phyloP scores from a whole-genome alignment of 2,888 invertebrate genomes.

The Copidosoma aretas region DNA sequence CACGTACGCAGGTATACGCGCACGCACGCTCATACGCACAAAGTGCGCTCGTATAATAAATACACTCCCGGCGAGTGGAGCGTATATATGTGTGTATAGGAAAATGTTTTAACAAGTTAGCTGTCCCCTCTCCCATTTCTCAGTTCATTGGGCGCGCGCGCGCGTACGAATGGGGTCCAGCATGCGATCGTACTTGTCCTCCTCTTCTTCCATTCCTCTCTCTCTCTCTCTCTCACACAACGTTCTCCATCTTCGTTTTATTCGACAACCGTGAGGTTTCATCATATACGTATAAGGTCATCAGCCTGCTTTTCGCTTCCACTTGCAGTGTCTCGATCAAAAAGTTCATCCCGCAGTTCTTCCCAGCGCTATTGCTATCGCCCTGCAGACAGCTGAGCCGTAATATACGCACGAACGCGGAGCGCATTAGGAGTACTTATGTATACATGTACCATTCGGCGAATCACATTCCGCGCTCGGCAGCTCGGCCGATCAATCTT shows the following conservation, averaged over 20 bases:
- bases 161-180: neutral
- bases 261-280: neutral
- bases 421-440: no score
- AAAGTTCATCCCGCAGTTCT: no score
- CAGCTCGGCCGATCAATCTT: neutral
- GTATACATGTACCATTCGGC: no score
- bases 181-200: neutral
- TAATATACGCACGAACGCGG: no score
- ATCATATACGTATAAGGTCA: neutral
- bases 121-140: slow-evolving; percentile 37
- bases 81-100: no score
- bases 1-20: no score
- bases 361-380: no score
- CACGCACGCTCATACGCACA: neutral
- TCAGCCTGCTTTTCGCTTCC: neutral
- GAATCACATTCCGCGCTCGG: neutral
- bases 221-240: neutral
- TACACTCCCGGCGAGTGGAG: no score
- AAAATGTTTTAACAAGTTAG: slow-evolving; percentile 57
- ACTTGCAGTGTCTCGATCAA: no score
- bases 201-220: neutral
- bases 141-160: neutral
- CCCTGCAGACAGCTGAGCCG: no score
- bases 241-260: no score
- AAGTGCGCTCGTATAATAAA: no score